These are phyloP conservation scores for Chelidonichthys spinosus DNA, from an alignment of 2,797 vertebrate genomes.

Conservation along the genomic window DNA sequence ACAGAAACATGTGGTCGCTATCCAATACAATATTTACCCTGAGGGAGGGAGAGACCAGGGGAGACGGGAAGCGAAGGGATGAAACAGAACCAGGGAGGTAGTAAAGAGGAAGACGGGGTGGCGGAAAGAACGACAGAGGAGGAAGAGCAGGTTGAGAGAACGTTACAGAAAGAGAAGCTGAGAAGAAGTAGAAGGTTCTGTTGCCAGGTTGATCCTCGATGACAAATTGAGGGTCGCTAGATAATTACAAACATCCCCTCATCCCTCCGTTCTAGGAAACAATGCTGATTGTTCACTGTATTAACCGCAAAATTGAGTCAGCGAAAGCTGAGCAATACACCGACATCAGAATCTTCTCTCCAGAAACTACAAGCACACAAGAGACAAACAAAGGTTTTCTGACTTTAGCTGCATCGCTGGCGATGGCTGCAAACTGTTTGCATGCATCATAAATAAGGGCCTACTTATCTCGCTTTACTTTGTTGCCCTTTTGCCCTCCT, in stretches of 20 bases:
- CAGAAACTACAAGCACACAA: neutral
- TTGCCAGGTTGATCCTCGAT: slow-evolving; percentile 10
- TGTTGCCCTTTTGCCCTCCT: neutral
- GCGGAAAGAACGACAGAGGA: neutral
- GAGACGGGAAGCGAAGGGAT: slow-evolving; percentile 27
- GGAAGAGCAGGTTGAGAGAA: slow-evolving; percentile 7
- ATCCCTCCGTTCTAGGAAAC: slow-evolving; percentile 13
- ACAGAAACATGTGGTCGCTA: slow-evolving; percentile 70
- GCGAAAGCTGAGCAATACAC: neutral
- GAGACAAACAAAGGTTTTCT: neutral
- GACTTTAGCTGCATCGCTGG: neutral
- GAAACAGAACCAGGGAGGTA: slow-evolving; percentile 10
- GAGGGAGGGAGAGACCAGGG: slow-evolving; percentile 27
- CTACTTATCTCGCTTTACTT: slow-evolving; percentile 13
- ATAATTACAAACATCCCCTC: slow-evolving; percentile 50
- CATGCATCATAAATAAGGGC: neutral
- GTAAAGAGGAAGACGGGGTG: slow-evolving; percentile 14
- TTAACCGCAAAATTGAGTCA: slow-evolving; percentile 14
- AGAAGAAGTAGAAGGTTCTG: slow-evolving; percentile 4
- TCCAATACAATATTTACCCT: slow-evolving; percentile 63
- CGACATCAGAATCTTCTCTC: neutral
- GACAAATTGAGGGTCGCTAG: slow-evolving; percentile 14
- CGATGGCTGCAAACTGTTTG: neutral
- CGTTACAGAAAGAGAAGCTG: neutral
- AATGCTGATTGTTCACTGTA: slow-evolving; percentile 32